Evolutionary conservation across 2,797 vertebrate genomes (phyloP), one percentile per base, ranked within the genome.

Genomic region (Phylloscopus collybita): DNA sequence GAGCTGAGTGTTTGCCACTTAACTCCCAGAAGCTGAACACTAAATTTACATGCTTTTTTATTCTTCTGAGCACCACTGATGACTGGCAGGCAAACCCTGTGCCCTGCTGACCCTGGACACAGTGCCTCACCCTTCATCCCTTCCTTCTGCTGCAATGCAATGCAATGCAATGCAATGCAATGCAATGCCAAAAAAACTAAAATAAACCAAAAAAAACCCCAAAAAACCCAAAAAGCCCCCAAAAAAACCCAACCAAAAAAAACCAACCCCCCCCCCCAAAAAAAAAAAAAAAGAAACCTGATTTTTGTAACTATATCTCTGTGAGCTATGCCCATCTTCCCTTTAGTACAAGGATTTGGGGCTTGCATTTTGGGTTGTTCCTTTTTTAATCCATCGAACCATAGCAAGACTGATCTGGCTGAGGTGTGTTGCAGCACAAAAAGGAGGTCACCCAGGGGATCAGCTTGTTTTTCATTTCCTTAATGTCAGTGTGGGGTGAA

Each of bases 401-500:
- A 3, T 2, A 18, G 67, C 44, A 49, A 82, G 71, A 19, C 50
- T 91, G 53, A 6, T 66, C 49, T 53, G 29, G 56, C 7, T 54
- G 66, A 75, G 86, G 74, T 54, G 36, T 6, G 40, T 5, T 79
- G 83, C 80, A 42, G 86, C 42, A 2, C 53, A 15, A 27, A 93
- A 95, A 92, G 50, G 92, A 96, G 88, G 91, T 83, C 93, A 64
- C 13, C 79, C 6, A 2, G 38, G 79, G 73, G 67, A 80, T 49
- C 18, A 11, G 60, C 78, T 92, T 92, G 88, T 61, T 96, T 92
- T 93, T 86, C 69, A 5, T 38, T 53, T 65, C 76, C 86, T 54
- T 94, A 20, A 88, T 88, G 94, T 74, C 96, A 93, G 73, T 42
- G 90, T 81, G 90, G 90, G 94, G 95, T 5, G 80, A 88, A 27